Conservation (phyloP, 2,888 invertebrate species). For the Leptopilina myrica region DNA sequence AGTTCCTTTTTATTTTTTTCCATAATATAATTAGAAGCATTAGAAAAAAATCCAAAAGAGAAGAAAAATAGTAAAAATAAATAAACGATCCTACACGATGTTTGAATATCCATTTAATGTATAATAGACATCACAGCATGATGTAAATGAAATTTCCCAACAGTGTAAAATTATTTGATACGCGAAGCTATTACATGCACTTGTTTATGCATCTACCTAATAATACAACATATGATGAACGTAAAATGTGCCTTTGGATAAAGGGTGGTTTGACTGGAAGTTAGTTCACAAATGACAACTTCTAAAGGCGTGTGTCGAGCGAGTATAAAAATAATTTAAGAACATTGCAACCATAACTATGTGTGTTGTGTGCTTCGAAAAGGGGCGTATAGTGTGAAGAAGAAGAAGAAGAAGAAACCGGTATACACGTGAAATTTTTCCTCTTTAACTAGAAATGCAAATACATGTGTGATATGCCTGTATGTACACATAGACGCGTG, state of each 20-base stretch:
- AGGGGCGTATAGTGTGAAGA: background rate
- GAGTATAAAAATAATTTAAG: conserved; percentile 29
- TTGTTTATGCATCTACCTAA: background rate
- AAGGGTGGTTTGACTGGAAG: conserved; percentile 8
- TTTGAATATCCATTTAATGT: too few species aligned
- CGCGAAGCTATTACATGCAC: background rate
- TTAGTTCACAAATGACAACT: background rate
- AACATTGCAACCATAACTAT: background rate
- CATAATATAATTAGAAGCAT: background rate
- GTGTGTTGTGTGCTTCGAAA: background rate
- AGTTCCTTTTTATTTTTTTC: too few species aligned
- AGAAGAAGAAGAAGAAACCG: conserved; percentile 3
- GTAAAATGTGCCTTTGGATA: background rate
- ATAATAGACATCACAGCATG: background rate
- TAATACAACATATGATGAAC: background rate
- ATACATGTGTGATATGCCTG: too few species aligned
- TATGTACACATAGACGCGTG: conserved; percentile 39
- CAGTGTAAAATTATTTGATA: conserved; percentile 1
- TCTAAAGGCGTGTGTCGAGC: background rate
- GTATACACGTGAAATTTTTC: conserved; percentile 21
- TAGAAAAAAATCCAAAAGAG: too few species aligned
- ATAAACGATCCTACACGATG: too few species aligned
- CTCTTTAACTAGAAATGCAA: conserved; percentile 17
- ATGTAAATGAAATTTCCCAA: background rate
- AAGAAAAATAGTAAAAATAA: too few species aligned